Conservation (phyloP, 2,888 invertebrate genomes). For the Harpalus rubripes region DNA sequence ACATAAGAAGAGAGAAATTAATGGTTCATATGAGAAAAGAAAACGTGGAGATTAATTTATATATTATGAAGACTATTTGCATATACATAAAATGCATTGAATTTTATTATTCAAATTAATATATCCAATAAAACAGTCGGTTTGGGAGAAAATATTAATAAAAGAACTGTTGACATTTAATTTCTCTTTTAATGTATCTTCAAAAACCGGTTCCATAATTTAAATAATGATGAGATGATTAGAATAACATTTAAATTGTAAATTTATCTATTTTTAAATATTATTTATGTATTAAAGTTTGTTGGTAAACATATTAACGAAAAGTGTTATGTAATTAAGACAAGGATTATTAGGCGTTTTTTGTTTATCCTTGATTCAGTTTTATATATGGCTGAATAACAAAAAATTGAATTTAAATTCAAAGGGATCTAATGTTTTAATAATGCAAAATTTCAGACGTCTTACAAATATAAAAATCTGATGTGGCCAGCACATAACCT, state of each 20-base stretch:
- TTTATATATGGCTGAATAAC: too few relatives aligned
- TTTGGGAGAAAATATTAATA: conserved; percentile 9
- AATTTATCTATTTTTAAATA: conserved; percentile 25
- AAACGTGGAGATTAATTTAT: conserved; percentile 45
- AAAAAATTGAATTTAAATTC: too few relatives aligned
- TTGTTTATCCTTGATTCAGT: too few relatives aligned
- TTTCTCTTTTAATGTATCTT: conserved; percentile 25
- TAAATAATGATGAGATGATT: conserved; percentile 2
- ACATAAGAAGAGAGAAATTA: conserved; percentile 46
- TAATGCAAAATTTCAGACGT: too few relatives aligned
- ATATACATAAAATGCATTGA: not conserved
- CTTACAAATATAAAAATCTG: too few relatives aligned
- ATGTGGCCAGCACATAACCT: too few relatives aligned
- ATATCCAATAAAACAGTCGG: too few relatives aligned
- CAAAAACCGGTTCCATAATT: conserved; percentile 23
- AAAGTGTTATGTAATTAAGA: conserved; percentile 10
- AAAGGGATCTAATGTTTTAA: too few relatives aligned
- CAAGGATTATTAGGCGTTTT: not conserved
- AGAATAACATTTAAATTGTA: conserved; percentile 11
- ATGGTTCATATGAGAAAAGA: conserved; percentile 48
- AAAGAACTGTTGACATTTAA: conserved; percentile 30
- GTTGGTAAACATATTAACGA: not conserved
- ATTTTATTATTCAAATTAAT: conserved; percentile 16
- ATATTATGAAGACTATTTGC: not conserved
- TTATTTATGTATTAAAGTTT: conserved; percentile 18